A percentile compares a stretch with the other conserved stretches of the same genome.
phyloP scores from a whole-genome alignment of 2,113 vertebrate species.

The Seriola quinqueradiata region DNA sequence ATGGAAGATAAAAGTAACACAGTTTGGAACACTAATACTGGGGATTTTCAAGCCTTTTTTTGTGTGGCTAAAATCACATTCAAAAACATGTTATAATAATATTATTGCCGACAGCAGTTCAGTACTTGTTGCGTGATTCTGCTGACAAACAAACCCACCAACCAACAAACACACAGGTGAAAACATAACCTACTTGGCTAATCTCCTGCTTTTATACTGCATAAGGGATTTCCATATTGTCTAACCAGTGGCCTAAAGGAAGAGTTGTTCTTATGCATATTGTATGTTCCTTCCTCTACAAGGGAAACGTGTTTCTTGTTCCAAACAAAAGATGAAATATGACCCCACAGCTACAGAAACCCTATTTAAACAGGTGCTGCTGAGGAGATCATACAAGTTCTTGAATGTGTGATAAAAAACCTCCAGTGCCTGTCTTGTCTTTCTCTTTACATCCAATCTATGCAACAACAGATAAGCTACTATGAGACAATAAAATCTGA shows the following conservation, averaged over 20 bases:
- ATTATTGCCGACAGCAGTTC: too few relatives aligned
- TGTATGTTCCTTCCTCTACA: background rate
- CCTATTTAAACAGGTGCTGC: slow-evolving; percentile 9
- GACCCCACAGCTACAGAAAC: background rate
- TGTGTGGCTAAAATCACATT: too few relatives aligned
- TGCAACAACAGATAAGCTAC: slow-evolving; percentile 7
- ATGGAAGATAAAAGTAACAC: background rate
- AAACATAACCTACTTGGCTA: background rate
- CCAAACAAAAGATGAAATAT: background rate
- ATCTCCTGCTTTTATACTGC: background rate
- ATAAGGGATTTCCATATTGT: background rate
- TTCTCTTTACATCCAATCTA: slow-evolving; percentile 12
- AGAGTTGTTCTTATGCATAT: background rate
- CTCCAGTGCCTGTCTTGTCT: background rate
- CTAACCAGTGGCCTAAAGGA: background rate
- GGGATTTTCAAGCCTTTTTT: too few relatives aligned
- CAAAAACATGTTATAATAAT: too few relatives aligned
- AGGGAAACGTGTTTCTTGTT: background rate
- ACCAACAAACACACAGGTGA: too few relatives aligned
- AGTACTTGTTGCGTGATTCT: too few relatives aligned
- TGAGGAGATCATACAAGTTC: background rate
- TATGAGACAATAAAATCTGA: background rate
- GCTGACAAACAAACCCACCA: too few relatives aligned
- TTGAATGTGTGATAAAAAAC: background rate
- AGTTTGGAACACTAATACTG: background rate